A percentile compares a stretch with the other conserved stretches of the same genome.
These are phyloP conservation scores for Brachycybe producta DNA, from an alignment of 2,888 invertebrate genomes.

Conservation along the genomic window DNA sequence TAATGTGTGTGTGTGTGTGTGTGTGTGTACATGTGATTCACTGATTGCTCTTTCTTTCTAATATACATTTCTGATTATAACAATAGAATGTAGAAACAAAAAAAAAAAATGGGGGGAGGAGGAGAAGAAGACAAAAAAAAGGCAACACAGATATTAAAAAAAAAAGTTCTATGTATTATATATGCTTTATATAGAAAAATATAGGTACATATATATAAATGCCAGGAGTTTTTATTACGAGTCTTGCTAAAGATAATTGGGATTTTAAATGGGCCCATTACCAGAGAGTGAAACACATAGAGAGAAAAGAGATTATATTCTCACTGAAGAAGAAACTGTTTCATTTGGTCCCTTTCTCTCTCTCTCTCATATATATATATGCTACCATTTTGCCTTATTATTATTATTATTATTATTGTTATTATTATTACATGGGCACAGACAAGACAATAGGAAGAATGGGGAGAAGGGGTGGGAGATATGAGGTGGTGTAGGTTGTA, in stretches of 20 bases:
- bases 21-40: no score
- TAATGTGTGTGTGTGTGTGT: no score
- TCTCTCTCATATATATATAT: no score
- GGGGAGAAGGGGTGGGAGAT: not conserved
- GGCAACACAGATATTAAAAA: not conserved
- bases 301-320: no score
- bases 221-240: slow-evolving; percentile 15
- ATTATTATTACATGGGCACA: not conserved
- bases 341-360: no score
- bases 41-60: no score
- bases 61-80: no score
- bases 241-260: slow-evolving; percentile 18
- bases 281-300: slow-evolving; percentile 3
- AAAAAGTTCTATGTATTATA: not conserved
- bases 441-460: not conserved
- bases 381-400: not conserved
- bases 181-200: no score
- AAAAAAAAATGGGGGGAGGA: not conserved
- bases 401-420: not conserved
- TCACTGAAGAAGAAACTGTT: no score
- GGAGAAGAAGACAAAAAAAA: not conserved
- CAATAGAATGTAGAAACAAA: no score
- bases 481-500: not conserved
- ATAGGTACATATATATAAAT: no score
- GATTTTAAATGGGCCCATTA: slow-evolving; percentile 18